Percentiles rank a stretch among this genome's conserved stretches.
Conservation (phyloP, 2,888 invertebrate genomes). For the Drosophila borborema region DNA sequence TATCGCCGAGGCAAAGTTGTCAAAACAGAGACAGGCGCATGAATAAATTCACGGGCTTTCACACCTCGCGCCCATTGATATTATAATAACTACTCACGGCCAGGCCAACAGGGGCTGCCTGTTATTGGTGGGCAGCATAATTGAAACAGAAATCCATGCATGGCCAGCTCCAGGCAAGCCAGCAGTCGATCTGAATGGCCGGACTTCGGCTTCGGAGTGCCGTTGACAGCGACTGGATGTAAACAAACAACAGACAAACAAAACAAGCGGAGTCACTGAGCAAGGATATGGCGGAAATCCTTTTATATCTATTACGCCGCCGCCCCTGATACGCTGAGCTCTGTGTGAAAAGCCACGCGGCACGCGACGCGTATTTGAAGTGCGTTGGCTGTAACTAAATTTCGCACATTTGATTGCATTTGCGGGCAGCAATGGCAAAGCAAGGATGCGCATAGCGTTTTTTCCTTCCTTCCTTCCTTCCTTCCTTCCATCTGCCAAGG, state of each 20-base stretch:
- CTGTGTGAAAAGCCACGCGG: slow-evolving; percentile 64
- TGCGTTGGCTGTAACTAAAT: slow-evolving; percentile 9
- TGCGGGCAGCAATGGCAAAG: slow-evolving; percentile 4
- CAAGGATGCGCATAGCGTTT: background rate
- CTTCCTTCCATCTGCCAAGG: slow-evolving; percentile 22
- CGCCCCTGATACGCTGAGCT: slow-evolving; percentile 36
- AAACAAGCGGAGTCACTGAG: slow-evolving; percentile 34
- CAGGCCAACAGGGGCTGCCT: slow-evolving; percentile 10
- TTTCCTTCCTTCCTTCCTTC: background rate
- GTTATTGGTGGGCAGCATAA: slow-evolving; percentile 55
- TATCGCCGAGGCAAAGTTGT: slow-evolving; percentile 61
- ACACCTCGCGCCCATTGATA: slow-evolving; percentile 76
- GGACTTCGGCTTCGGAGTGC: slow-evolving; percentile 34
- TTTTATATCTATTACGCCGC: slow-evolving; percentile 73
- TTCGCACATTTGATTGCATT: slow-evolving; percentile 54
- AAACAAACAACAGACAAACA: slow-evolving; percentile 46
- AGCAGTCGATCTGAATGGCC: slow-evolving; percentile 13
- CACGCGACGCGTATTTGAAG: slow-evolving; percentile 33
- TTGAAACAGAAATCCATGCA: slow-evolving; percentile 79
- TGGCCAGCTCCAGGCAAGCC: slow-evolving; percentile 60
- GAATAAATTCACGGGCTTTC: slow-evolving; percentile 76
- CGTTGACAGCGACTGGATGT: slow-evolving; percentile 53
- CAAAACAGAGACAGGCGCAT: slow-evolving; percentile 77
- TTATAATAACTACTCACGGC: slow-evolving; percentile 68
- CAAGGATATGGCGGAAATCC: slow-evolving; percentile 60